Conservation (phyloP, 2,797 vertebrate species). For the Sebastes oblongus region DNA sequence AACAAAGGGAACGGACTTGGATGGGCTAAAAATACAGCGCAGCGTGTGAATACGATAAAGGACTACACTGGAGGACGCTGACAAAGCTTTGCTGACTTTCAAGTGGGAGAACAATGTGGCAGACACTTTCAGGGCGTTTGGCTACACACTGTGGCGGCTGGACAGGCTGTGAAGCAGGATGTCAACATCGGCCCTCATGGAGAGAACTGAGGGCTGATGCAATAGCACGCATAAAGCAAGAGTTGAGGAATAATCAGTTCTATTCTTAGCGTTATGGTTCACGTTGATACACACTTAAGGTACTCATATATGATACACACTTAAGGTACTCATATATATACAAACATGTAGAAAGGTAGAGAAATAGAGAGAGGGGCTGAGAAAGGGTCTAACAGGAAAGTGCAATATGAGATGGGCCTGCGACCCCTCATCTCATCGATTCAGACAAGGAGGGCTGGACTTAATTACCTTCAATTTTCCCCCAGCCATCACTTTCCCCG, state of each 20-base stretch:
- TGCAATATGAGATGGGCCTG: conserved; percentile 79
- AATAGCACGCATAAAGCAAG: conserved; percentile 28
- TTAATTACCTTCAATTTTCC: conserved; percentile 79
- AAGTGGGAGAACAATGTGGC: conserved; percentile 82
- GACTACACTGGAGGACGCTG: conserved; percentile 75
- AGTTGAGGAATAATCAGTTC: conserved; percentile 7
- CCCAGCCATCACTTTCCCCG: conserved; percentile 74
- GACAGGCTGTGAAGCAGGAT: conserved; percentile 80
- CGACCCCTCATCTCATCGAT: conserved; percentile 79
- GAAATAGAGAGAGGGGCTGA: neutral
- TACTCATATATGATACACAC: neutral
- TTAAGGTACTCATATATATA: neutral
- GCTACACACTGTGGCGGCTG: conserved; percentile 77
- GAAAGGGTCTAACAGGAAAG: conserved; percentile 40
- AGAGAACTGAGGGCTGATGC: conserved; percentile 52
- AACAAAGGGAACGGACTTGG: conserved; percentile 74
- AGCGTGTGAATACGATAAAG: conserved; percentile 83
- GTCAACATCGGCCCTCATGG: conserved; percentile 71
- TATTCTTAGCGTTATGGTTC: neutral
- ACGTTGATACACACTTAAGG: neutral
- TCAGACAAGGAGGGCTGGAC: conserved; percentile 82
- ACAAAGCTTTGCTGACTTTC: conserved; percentile 82
- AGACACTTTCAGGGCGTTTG: conserved; percentile 80
- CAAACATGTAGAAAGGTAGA: neutral
- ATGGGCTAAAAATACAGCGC: conserved; percentile 80